Conservation (phyloP, 1,140 invertebrate genomes). For the Nasonia vitripennis region DNA sequence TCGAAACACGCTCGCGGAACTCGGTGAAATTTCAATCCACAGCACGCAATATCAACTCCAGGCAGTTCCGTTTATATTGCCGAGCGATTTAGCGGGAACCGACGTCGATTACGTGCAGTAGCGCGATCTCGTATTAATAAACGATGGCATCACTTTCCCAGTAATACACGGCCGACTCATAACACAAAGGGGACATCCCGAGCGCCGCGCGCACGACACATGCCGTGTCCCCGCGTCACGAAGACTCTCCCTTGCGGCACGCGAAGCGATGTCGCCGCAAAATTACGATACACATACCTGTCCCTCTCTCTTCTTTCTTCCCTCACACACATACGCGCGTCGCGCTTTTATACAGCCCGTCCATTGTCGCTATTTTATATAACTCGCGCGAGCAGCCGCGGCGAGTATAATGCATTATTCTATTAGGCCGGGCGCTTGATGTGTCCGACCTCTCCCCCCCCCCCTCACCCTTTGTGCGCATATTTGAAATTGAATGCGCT, state of each 20-base stretch:
- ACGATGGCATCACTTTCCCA: background rate
- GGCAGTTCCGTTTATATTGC: background rate
- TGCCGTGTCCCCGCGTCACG: background rate
- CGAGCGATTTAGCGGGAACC: background rate
- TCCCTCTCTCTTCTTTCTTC: background rate
- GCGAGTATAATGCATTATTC: slow-evolving; percentile 20
- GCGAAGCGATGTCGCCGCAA: background rate
- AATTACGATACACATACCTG: slow-evolving; percentile 6
- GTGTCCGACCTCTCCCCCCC: background rate
- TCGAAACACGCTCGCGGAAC: no score
- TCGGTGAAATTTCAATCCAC: background rate
- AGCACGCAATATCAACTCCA: background rate
- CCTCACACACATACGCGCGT: background rate
- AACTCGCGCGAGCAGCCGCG: background rate
- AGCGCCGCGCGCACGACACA: background rate
- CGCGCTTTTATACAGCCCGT: background rate
- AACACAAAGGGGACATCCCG: background rate
- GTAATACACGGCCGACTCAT: background rate
- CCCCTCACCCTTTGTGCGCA: background rate
- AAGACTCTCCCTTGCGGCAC: background rate
- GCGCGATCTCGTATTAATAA: slow-evolving; percentile 19
- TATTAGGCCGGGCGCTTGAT: background rate
- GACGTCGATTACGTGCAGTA: slow-evolving; percentile 21
- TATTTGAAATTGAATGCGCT: slow-evolving; percentile 14
- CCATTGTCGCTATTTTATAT: slow-evolving; percentile 20